Evolutionary conservation across 2,113 vertebrate species (phyloP).

Genomic region (Podilymbus podiceps): DNA sequence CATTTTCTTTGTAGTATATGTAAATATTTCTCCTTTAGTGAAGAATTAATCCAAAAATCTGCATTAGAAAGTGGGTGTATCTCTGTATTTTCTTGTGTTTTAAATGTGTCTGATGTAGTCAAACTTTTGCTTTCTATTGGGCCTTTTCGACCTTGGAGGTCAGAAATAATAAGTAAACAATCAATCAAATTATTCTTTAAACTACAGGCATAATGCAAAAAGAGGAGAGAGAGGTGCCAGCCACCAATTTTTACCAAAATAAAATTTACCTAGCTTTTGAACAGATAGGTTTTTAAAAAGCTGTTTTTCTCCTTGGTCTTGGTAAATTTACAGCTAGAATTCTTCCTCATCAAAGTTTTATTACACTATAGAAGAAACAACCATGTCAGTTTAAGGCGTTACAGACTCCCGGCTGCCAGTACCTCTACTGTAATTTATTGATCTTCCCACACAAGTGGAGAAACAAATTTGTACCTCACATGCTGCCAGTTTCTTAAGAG

Average conservation of each 20-base stretch:
- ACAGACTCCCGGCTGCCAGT: background rate
- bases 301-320: background rate
- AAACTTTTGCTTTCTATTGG: background rate
- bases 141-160: background rate
- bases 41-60: background rate
- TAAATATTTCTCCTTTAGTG: background rate
- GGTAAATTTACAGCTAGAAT: background rate
- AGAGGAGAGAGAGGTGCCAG: background rate
- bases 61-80: background rate
- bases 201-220: background rate
- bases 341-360: background rate
- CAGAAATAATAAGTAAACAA: background rate
- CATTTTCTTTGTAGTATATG: background rate
- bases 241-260: background rate
- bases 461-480: background rate
- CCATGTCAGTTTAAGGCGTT: background rate
- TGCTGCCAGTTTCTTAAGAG: background rate
- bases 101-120: background rate
- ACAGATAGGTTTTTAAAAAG: background rate
- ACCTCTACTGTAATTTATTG: background rate
- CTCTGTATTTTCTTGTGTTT: background rate
- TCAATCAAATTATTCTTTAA: background rate
- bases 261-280: background rate
- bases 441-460: background rate
- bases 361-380: background rate